These are phyloP conservation scores for Meteorus cinctellus DNA, from an alignment of 2,888 invertebrate genomes.

Conservation along the genomic window DNA sequence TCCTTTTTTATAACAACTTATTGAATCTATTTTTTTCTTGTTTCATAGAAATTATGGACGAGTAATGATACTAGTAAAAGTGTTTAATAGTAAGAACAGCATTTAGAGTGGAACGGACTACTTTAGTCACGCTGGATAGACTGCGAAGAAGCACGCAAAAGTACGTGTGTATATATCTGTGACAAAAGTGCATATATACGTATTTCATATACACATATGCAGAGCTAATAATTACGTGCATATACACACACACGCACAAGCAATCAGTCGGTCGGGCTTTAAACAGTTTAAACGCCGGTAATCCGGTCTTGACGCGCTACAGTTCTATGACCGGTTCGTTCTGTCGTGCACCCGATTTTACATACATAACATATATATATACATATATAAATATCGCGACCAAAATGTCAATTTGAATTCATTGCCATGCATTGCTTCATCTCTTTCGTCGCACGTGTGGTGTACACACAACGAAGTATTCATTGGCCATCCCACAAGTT, in stretches of 20 bases:
- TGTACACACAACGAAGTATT: constrained; percentile 23
- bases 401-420: not conserved
- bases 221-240: constrained; percentile 8
- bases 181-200: not conserved
- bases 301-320: constrained; percentile 49
- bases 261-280: constrained; percentile 51
- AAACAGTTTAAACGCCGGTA: constrained; percentile 55
- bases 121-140: not conserved
- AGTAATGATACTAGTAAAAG: not conserved
- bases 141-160: constrained; percentile 1
- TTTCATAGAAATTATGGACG: no score
- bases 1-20: no score
- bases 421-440: not conserved
- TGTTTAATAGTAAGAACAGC: not conserved
- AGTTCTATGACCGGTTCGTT: not conserved
- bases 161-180: not conserved
- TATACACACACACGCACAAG: constrained; percentile 13
- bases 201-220: not conserved
- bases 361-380: not conserved
- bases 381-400: not conserved
- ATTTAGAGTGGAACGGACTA: constrained; percentile 6
- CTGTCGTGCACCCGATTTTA: not conserved
- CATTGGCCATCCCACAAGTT: not conserved
- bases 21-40: no score
- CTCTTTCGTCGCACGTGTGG: not conserved